Evolutionary conservation across 2,888 invertebrate genomes (phyloP), one percentile per base, ranked within the genome.

Genomic region (Scrobipalpa costella): DNA sequence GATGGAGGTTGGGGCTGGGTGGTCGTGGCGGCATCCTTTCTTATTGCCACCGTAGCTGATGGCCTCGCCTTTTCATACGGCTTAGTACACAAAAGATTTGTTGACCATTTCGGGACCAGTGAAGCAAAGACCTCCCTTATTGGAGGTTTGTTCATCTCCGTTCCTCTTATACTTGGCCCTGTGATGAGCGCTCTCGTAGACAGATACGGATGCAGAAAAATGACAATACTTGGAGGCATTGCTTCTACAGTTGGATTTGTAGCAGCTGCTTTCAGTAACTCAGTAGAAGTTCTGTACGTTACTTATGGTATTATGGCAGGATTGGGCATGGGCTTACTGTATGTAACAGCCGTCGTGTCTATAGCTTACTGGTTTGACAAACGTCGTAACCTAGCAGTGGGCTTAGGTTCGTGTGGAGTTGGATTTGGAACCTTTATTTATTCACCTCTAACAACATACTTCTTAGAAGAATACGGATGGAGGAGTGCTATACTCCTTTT

Each of bases 1-100:
- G 96, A 97, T 75, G 96, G 96, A n/a, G 97, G 96, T 34, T 97
- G 96, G 95, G 97, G 97, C 34, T 98, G 97, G 98, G 94, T 97
- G 67, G 96, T 99, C 0, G 98, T 98, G 0, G 90, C 95, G 15
- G 95, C 97, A 1, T 96, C 97, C 0, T 94, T 98, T 71, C 87
- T 97, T 40, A 94, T 98, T 19, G 97, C 97, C 57, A 94, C 97
- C 75, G 95, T 98, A 44, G 97, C 97, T 58, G 98, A 98, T 83
- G 98, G 98, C 0, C 94, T 98, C 50, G 97, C 97, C 47, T 98
- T 98, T 85, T 97, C 97, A 0, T 98, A 98, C 79, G 99, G 98
- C 1, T 92, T 98, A 47, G 92, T 98, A 57, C 96, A 96, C 81
- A 94, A 95, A 0, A 94, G 96, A 75, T 95, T 98, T 69, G 92